Percentiles rank a stretch among this genome's conserved stretches.
These are phyloP conservation scores for Hemaris fuciformis DNA, from an alignment of 2,888 invertebrate species.

Conservation along the genomic window DNA sequence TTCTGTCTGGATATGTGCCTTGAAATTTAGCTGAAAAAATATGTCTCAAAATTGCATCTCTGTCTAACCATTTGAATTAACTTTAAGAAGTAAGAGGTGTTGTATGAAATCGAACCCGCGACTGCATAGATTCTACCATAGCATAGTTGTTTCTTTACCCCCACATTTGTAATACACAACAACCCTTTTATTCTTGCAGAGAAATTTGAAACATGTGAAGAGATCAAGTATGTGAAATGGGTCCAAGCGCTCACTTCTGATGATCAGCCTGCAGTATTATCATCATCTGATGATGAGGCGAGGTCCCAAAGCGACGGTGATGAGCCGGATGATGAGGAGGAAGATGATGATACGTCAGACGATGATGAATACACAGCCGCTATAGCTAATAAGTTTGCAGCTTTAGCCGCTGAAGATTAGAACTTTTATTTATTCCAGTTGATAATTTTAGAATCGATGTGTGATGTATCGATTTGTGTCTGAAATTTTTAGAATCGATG, in stretches of 20 bases:
- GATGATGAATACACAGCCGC: constrained; percentile 10
- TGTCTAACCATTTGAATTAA: too few species aligned
- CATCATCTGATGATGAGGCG: constrained; percentile 35
- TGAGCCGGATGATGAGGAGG: constrained; percentile 31
- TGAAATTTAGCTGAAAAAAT: too few species aligned
- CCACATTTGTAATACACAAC: too few species aligned
- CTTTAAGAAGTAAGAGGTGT: too few species aligned
- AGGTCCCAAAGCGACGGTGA: constrained; percentile 28
- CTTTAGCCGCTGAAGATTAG: constrained; percentile 9
- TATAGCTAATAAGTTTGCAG: constrained; percentile 17
- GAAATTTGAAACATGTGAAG: constrained; percentile 82
- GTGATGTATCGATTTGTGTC: not conserved
- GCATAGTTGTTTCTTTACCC: too few species aligned
- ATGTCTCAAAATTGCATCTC: too few species aligned
- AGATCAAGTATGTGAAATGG: constrained; percentile 84
- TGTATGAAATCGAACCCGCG: too few species aligned
- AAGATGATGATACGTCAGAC: constrained; percentile 22
- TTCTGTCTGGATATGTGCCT: too few species aligned
- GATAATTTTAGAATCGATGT: not conserved
- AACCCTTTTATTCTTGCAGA: too few species aligned
- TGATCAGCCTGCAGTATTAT: constrained; percentile 27
- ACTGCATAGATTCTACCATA: too few species aligned
- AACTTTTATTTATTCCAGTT: not conserved
- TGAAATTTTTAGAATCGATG: too few species aligned
- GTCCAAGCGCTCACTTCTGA: constrained; percentile 82